phyloP scores from a whole-genome alignment of 2,797 vertebrate species.

The Darevskia mixta region DNA sequence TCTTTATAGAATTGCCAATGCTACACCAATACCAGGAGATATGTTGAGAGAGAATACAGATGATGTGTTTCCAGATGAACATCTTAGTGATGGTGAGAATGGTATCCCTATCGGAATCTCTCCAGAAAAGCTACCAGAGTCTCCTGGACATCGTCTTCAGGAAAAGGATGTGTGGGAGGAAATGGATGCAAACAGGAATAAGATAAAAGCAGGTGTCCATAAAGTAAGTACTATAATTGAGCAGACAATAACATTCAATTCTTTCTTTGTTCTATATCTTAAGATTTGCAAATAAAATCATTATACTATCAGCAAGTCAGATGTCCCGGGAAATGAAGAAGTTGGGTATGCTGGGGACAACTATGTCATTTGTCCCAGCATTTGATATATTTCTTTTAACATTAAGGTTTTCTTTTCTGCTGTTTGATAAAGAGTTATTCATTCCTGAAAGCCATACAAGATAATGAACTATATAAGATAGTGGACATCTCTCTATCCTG shows the following conservation, averaged over 20 bases:
- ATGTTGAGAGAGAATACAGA: conserved; percentile 95
- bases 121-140: conserved; percentile 86
- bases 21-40: conserved; percentile 95
- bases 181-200: conserved; percentile 94
- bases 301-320: neutral
- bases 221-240: conserved; percentile 82
- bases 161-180: conserved; percentile 99
- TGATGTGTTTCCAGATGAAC: conserved; percentile 96
- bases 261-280: neutral
- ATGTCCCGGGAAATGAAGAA: neutral
- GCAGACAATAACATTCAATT: neutral
- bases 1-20: conserved; percentile 92
- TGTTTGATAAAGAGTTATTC: neutral
- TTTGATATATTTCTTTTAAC: neutral
- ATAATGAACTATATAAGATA: neutral
- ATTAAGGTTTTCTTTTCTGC: neutral
- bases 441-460: neutral
- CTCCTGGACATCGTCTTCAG: conserved; percentile 87
- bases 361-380: neutral
- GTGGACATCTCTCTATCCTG: neutral
- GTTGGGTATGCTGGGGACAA: neutral
- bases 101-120: conserved; percentile 82
- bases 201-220: conserved; percentile 85
- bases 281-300: neutral
- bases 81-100: conserved; percentile 96